Evolutionary conservation across 2,797 vertebrate species (phyloP).

Genomic region (Lepilemur ruficaudatus): DNA sequence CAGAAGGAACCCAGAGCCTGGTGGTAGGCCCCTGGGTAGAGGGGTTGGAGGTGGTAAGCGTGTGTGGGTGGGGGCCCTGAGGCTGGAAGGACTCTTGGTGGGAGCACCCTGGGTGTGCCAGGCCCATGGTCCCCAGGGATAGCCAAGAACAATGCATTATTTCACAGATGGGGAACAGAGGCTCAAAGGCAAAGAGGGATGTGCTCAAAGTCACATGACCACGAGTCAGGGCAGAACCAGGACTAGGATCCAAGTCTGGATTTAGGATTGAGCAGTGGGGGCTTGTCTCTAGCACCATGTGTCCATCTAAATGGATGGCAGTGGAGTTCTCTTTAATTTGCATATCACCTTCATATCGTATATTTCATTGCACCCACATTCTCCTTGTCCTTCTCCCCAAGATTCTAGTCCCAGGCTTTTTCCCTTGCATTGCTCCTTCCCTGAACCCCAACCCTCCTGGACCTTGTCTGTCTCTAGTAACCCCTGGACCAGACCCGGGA

Average conservation of each 20-base stretch:
- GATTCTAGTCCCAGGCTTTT: not conserved
- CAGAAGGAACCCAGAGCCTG: not conserved
- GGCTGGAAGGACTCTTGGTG: not conserved
- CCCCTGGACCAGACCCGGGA: not conserved
- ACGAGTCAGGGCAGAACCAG: not conserved
- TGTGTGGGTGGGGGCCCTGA: fast-evolving
- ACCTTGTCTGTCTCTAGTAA: not conserved
- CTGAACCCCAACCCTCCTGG: not conserved
- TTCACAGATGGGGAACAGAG: not conserved
- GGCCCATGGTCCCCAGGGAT: not conserved
- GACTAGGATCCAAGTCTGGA: not conserved
- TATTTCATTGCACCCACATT: not conserved
- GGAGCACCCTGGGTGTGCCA: not conserved
- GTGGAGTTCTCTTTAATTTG: not conserved
- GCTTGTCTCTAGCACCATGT: not conserved
- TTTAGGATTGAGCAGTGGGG: not conserved
- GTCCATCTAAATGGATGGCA: not conserved
- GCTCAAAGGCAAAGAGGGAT: not conserved
- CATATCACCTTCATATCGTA: not conserved
- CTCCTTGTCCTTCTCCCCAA: not conserved
- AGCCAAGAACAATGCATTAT: not conserved
- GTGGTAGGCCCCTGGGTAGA: not conserved
- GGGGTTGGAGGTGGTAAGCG: not conserved
- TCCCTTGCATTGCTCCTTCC: not conserved
- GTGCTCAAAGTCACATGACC: not conserved